phyloP scores from a whole-genome alignment of 1,140 invertebrate genomes.

The Ridgeia piscesae region DNA sequence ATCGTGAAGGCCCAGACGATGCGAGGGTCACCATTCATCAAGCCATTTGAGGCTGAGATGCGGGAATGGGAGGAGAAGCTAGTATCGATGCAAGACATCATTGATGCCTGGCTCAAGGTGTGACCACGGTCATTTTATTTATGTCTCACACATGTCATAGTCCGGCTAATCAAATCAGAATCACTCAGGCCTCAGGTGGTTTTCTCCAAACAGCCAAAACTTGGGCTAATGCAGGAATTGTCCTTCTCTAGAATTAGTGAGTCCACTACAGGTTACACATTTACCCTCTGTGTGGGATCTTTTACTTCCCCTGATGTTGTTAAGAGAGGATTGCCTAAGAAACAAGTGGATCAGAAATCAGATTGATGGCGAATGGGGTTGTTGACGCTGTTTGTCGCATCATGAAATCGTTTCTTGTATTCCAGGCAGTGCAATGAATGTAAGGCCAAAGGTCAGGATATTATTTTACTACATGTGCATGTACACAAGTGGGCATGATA shows the following conservation, averaged over 20 bases:
- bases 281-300: too few relatives aligned
- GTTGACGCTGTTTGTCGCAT: neutral
- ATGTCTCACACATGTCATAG: too few relatives aligned
- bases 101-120: conserved; percentile 59
- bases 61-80: conserved; percentile 59
- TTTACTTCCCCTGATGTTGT: too few relatives aligned
- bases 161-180: too few relatives aligned
- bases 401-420: neutral
- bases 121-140: neutral
- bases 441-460: neutral
- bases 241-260: too few relatives aligned
- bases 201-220: too few relatives aligned
- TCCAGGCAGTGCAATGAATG: neutral
- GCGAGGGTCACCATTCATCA: conserved; percentile 59
- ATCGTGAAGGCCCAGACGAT: conserved; percentile 60
- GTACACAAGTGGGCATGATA: neutral
- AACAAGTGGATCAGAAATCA: neutral
- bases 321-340: neutral
- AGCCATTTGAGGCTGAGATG: conserved; percentile 65
- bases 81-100: conserved; percentile 60
- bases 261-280: too few relatives aligned
- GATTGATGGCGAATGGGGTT: neutral
- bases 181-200: too few relatives aligned
- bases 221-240: too few relatives aligned
- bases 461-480: neutral